phyloP scores from a whole-genome alignment of 2,888 invertebrate species.

The Autographa gamma region DNA sequence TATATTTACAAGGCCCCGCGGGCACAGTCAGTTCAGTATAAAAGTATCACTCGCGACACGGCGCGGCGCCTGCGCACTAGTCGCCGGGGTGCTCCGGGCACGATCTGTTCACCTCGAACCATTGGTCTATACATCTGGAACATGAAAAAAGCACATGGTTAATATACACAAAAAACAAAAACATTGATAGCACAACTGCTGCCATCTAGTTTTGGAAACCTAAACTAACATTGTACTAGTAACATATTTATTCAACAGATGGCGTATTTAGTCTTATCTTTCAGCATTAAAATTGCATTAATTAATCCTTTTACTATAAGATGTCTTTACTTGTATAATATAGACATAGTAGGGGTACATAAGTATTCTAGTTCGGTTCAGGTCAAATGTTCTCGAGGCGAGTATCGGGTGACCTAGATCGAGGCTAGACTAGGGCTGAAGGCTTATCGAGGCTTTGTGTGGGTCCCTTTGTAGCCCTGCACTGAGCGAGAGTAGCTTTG shows the following conservation, averaged over 20 bases:
- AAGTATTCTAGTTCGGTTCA: conserved; percentile 19
- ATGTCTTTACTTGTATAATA: not conserved
- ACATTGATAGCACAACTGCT: not conserved
- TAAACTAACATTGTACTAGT: not conserved
- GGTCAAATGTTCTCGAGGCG: conserved; percentile 45
- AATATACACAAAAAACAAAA: not conserved
- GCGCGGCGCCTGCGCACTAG: conserved; percentile 92
- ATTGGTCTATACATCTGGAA: conserved; percentile 99
- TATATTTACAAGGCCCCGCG: conserved; percentile 81
- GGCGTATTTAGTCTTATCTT: conserved; percentile 12
- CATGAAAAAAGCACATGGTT: conserved; percentile 37
- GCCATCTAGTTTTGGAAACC: conserved; percentile 3
- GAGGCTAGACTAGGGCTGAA: conserved; percentile 22
- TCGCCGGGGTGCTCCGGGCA: conserved; percentile 99
- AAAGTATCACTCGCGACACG: conserved; percentile 78
- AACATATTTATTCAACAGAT: conserved; percentile 22
- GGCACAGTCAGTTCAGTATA: conserved; percentile 85
- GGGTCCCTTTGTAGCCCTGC: conserved; percentile 44
- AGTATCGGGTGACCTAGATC: conserved; percentile 59
- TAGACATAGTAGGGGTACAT: conserved; percentile 5
- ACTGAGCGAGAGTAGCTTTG: conserved; percentile 11
- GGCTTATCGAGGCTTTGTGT: conserved; percentile 53
- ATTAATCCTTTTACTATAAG: not conserved
- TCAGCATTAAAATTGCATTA: not conserved
- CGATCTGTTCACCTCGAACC: conserved; percentile 99